phyloP scores from a whole-genome alignment of 2,888 invertebrate species.

The Melinopterus prodromus region DNA sequence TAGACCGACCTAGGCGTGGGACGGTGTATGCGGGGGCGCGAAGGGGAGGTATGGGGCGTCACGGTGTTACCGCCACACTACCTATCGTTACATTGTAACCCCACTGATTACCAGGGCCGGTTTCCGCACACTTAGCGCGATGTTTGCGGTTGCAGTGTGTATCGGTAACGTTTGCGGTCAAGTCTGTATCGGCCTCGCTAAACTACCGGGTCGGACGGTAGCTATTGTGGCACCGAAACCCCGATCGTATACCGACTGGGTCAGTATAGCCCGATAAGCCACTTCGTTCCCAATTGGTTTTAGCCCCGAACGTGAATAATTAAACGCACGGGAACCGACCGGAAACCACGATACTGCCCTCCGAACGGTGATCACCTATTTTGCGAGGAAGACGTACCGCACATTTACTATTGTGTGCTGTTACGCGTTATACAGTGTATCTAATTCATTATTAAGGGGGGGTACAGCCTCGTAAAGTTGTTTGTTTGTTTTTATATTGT shows the following conservation, averaged over 20 bases:
- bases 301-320: slow-evolving; percentile 34
- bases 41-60: slow-evolving; percentile 14
- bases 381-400: not conserved
- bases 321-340: slow-evolving; percentile 23
- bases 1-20: not conserved
- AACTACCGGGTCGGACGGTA: slow-evolving; percentile 9
- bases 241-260: not conserved
- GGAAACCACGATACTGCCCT: slow-evolving; percentile 6
- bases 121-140: slow-evolving; percentile 32
- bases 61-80: not conserved
- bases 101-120: slow-evolving; percentile 29
- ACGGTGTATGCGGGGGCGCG: not conserved
- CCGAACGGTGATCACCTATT: not conserved
- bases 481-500: too few relatives aligned
- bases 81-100: slow-evolving; percentile 8
- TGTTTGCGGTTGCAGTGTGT: slow-evolving; percentile 31
- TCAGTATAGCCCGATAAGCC: slow-evolving; percentile 25
- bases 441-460: too few relatives aligned
- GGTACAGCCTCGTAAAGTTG: too few relatives aligned
- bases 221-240: slow-evolving; percentile 22
- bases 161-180: slow-evolving; percentile 40
- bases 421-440: too few relatives aligned
- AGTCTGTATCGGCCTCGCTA: slow-evolving; percentile 36
- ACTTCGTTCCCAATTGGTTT: slow-evolving; percentile 35
- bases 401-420: not conserved